A percentile compares a stretch with the other conserved stretches of the same genome.
These are phyloP conservation scores for Cryptocephalus primarius DNA, from an alignment of 2,888 invertebrate genomes.

Conservation along the genomic window DNA sequence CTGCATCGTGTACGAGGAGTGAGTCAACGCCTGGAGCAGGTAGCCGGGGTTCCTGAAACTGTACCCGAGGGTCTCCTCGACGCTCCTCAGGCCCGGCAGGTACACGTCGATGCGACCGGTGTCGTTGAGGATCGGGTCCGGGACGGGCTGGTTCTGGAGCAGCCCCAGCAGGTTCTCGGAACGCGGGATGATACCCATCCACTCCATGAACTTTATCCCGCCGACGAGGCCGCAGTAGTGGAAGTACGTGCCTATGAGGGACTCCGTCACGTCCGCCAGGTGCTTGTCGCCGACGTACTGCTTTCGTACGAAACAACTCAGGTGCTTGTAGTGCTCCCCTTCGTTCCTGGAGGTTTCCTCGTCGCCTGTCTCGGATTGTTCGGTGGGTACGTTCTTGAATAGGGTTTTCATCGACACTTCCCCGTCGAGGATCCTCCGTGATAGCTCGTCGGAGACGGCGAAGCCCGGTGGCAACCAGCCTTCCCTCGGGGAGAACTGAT, in stretches of 20 bases:
- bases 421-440: conserved; percentile 31
- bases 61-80: conserved; percentile 60
- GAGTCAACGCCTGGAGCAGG: conserved; percentile 85
- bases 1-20: conserved; percentile 78
- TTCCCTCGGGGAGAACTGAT: conserved; percentile 49
- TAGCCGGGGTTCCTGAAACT: conserved; percentile 70
- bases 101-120: conserved; percentile 41
- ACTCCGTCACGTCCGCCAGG: conserved; percentile 77
- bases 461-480: conserved; percentile 79
- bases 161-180: conserved; percentile 25
- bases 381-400: conserved; percentile 33
- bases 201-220: conserved; percentile 28
- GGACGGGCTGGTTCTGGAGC: conserved; percentile 16
- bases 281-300: conserved; percentile 51
- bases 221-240: conserved; percentile 37
- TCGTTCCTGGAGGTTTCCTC: conserved; percentile 22
- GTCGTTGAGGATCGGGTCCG: conserved; percentile 33
- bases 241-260: conserved; percentile 71
- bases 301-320: conserved; percentile 38
- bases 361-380: conserved; percentile 35
- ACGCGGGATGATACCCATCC: conserved; percentile 40
- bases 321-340: conserved; percentile 16
- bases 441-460: conserved; percentile 44
- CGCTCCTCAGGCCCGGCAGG: conserved; percentile 24
- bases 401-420: conserved; percentile 37